A percentile compares a stretch with the other conserved stretches of the same genome.
Conservation (phyloP, 2,113 vertebrate species). For the Tragelaphus strepsiceros region DNA sequence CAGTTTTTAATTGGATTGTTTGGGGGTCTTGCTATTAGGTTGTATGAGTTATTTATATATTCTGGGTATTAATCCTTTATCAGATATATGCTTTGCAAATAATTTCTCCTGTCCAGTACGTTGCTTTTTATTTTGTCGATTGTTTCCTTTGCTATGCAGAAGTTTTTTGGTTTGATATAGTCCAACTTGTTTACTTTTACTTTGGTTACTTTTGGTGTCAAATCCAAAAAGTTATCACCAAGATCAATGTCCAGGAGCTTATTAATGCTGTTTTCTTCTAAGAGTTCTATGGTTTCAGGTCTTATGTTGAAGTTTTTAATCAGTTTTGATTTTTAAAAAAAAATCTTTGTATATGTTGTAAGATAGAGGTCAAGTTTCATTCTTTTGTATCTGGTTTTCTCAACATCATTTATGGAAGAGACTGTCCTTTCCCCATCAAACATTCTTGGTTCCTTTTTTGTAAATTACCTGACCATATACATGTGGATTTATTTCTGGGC, state of each 20-base stretch:
- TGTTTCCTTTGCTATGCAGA: not conserved
- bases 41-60: not conserved
- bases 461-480: not conserved
- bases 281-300: not conserved
- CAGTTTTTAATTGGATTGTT: not conserved
- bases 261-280: not conserved
- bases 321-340: not conserved
- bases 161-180: not conserved
- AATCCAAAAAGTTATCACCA: not conserved
- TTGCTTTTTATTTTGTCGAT: not conserved
- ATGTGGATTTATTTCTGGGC: not conserved
- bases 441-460: not conserved
- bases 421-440: not conserved
- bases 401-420: not conserved
- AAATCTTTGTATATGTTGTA: not conserved
- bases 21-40: not conserved
- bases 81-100: not conserved
- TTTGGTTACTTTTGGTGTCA: not conserved
- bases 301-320: not conserved
- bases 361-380: not conserved
- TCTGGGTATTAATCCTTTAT: not conserved
- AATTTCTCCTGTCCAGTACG: not conserved
- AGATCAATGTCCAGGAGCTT: not conserved
- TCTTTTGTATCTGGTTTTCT: not conserved
- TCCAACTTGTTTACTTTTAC: not conserved